Conservation (phyloP, 2,888 invertebrate genomes). For the Octodonta nipae region DNA sequence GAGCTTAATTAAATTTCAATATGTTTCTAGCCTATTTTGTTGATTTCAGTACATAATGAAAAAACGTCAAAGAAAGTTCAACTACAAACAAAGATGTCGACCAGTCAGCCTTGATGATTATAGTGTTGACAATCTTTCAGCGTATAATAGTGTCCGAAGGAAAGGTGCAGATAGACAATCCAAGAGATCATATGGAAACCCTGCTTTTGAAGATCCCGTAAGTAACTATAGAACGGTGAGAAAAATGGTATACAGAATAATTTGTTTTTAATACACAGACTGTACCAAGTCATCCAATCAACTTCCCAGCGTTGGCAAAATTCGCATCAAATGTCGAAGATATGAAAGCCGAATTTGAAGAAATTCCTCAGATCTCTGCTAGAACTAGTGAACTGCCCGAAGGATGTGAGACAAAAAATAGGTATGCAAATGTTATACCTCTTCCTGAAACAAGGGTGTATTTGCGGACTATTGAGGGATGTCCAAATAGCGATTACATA, state of each 20-base stretch:
- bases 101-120: constrained; percentile 81
- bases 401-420: constrained; percentile 81
- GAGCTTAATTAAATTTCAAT: neutral
- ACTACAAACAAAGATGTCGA: constrained; percentile 74
- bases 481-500: constrained; percentile 76
- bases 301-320: constrained; percentile 62
- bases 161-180: constrained; percentile 61
- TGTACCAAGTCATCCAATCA: constrained; percentile 61
- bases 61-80: constrained; percentile 65
- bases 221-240: constrained; percentile 20
- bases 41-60: constrained; percentile 59
- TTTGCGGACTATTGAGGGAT: constrained; percentile 55
- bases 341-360: constrained; percentile 68
- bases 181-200: constrained; percentile 79
- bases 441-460: constrained; percentile 80
- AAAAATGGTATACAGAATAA: neutral
- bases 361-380: constrained; percentile 66
- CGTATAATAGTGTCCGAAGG: constrained; percentile 61
- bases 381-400: constrained; percentile 70
- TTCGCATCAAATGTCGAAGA: constrained; percentile 57
- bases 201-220: constrained; percentile 80
- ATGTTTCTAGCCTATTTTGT: constrained; percentile 2
- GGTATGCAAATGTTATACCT: constrained; percentile 90
- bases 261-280: constrained; percentile 36
- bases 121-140: constrained; percentile 79